A percentile compares a stretch with the other conserved stretches of the same genome.
Conservation (phyloP, 2,797 vertebrate species). For the Babyrousa celebensis region DNA sequence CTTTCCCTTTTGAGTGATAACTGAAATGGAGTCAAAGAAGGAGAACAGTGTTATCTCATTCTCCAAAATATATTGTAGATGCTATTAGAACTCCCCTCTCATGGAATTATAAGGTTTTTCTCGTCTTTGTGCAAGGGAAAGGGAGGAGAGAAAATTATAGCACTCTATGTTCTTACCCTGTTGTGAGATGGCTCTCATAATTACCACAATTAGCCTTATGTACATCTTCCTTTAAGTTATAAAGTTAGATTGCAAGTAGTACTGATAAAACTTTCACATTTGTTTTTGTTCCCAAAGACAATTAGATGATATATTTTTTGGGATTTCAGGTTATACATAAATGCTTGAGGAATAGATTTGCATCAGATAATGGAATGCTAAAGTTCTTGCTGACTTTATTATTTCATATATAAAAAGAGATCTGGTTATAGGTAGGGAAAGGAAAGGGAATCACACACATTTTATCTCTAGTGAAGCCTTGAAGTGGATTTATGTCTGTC, state of each 20-base stretch:
- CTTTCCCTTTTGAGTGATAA: slow-evolving; percentile 54
- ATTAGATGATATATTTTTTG: slow-evolving; percentile 37
- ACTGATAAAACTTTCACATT: neutral
- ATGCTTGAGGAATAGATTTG: slow-evolving; percentile 44
- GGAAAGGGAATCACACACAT: neutral
- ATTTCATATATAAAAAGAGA: slow-evolving; percentile 56
- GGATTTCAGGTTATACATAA: slow-evolving; percentile 7
- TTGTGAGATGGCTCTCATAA: slow-evolving; percentile 52
- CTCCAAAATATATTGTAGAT: slow-evolving; percentile 52
- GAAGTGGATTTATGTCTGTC: slow-evolving; percentile 54
- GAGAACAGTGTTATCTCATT: slow-evolving; percentile 67
- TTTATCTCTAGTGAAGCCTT: slow-evolving; percentile 61
- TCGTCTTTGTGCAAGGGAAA: slow-evolving; percentile 46
- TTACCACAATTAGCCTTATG: neutral
- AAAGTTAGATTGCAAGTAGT: neutral
- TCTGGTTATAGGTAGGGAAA: neutral
- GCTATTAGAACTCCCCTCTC: slow-evolving; percentile 1
- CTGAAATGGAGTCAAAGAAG: slow-evolving; percentile 71
- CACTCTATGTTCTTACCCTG: neutral
- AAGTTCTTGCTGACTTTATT: slow-evolving; percentile 63
- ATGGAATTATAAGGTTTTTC: slow-evolving; percentile 57
- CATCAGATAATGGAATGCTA: slow-evolving; percentile 68
- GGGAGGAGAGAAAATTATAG: slow-evolving; percentile 47
- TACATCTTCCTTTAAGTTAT: slow-evolving; percentile 50
- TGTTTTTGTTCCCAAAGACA: slow-evolving; percentile 30